Evolutionary conservation across 1,140 invertebrate species (phyloP).

Genomic region (Homalodisca vitripennis): DNA sequence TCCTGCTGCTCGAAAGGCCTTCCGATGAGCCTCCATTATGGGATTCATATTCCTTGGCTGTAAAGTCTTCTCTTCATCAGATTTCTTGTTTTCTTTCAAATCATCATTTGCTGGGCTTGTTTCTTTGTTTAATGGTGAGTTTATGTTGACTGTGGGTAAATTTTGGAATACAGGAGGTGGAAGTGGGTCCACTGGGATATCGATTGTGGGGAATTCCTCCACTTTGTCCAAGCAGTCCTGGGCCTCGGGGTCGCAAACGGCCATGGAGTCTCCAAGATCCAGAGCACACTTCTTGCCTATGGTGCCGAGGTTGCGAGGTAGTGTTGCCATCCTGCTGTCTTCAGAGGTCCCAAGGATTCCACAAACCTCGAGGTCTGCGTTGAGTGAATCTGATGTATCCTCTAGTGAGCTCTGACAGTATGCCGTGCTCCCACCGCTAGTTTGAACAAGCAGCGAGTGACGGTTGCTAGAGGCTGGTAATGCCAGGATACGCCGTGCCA

Average conservation of each 20-base stretch:
- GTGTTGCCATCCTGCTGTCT: constrained; percentile 8
- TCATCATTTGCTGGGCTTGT: neutral
- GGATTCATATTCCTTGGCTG: constrained; percentile 9
- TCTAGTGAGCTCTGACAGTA: constrained; percentile 49
- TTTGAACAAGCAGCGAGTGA: constrained; percentile 43
- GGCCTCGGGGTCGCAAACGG: neutral
- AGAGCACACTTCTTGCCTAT: constrained; percentile 38
- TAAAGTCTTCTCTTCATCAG: constrained; percentile 16
- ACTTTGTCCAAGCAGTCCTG: neutral
- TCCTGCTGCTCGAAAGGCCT: constrained; percentile 34
- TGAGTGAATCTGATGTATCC: constrained; percentile 52
- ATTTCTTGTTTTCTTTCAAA: neutral
- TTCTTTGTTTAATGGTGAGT: neutral
- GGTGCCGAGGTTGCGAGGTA: constrained; percentile 29
- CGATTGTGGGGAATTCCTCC: neutral
- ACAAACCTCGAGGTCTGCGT: constrained; percentile 50
- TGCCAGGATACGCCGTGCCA: constrained; percentile 45
- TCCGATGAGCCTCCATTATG: constrained; percentile 30
- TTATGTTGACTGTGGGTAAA: neutral
- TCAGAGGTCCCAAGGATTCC: constrained; percentile 33
- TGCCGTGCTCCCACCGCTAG: constrained; percentile 45
- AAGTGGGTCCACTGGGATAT: neutral
- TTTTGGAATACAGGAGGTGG: constrained; percentile 13
- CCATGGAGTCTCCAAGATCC: constrained; percentile 33
- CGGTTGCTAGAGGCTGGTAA: constrained; percentile 44